Conservation (phyloP, 2,797 vertebrate species). For the Linurgus olivaceus region DNA sequence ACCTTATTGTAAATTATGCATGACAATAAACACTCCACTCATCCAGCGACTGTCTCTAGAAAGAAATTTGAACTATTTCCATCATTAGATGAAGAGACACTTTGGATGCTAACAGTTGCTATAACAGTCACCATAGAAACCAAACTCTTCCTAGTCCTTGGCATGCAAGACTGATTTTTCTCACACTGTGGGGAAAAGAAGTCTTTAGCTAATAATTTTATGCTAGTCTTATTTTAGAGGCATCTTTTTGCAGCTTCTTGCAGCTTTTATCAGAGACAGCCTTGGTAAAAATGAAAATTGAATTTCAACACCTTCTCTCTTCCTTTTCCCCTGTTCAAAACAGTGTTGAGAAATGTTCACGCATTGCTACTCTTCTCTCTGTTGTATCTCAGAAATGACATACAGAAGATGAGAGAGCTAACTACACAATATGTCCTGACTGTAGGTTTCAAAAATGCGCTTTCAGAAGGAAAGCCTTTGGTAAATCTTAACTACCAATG, state of each 20-base stretch:
- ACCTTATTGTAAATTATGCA: neutral
- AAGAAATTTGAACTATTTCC: neutral
- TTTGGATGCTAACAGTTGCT: neutral
- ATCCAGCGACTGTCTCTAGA: neutral
- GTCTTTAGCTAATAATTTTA: slow-evolving; percentile 41
- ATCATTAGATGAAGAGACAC: neutral
- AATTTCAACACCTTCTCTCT: slow-evolving; percentile 7
- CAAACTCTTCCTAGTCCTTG: slow-evolving; percentile 20
- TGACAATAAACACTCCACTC: neutral
- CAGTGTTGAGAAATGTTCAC: neutral
- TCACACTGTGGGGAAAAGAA: neutral
- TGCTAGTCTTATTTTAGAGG: slow-evolving; percentile 31
- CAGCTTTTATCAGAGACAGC: neutral
- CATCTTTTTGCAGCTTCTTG: neutral
- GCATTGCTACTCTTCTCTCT: neutral
- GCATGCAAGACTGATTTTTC: slow-evolving; percentile 13
- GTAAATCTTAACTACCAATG: neutral
- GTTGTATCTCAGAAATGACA: neutral
- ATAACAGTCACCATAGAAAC: slow-evolving; percentile 49
- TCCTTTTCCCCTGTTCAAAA: neutral
- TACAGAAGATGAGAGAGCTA: neutral
- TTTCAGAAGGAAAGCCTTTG: neutral
- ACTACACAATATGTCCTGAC: neutral
- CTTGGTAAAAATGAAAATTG: neutral
- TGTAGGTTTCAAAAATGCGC: neutral